Percentiles rank a stretch among this genome's conserved stretches.
Evolutionary conservation across 2,113 vertebrate genomes (phyloP).

Genomic region (Halcyon malimbica): DNA sequence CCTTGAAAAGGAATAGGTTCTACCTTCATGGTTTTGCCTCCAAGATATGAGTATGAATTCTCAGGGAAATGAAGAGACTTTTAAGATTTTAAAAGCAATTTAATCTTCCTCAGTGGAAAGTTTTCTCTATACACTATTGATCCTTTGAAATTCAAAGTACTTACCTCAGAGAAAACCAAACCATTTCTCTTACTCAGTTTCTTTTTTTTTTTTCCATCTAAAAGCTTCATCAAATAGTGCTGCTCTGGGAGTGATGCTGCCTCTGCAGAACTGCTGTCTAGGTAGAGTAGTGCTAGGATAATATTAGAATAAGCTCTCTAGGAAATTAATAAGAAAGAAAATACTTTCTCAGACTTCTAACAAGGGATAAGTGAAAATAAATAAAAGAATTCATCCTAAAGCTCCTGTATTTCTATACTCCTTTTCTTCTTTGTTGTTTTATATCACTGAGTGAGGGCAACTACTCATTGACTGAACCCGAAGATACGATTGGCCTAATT

Average conservation of each 20-base stretch:
- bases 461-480: neutral
- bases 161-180: neutral
- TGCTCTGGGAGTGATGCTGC: neutral
- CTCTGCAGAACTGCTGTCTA: neutral
- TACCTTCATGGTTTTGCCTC: neutral
- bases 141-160: neutral
- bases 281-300: neutral
- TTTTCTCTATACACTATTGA: neutral
- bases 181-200: neutral
- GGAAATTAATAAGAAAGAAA: neutral
- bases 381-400: neutral
- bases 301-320: neutral
- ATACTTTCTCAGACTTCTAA: neutral
- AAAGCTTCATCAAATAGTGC: neutral
- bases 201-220: neutral
- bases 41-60: neutral
- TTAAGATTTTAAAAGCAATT: neutral
- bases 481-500: neutral
- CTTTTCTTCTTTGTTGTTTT: neutral
- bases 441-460: neutral
- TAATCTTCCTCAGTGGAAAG: neutral
- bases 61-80: neutral
- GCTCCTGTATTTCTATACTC: neutral
- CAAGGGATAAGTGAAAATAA: neutral
- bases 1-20: neutral